Evolutionary conservation across 2,113 vertebrate genomes (phyloP).

Genomic region (Ctenomys sociabilis): DNA sequence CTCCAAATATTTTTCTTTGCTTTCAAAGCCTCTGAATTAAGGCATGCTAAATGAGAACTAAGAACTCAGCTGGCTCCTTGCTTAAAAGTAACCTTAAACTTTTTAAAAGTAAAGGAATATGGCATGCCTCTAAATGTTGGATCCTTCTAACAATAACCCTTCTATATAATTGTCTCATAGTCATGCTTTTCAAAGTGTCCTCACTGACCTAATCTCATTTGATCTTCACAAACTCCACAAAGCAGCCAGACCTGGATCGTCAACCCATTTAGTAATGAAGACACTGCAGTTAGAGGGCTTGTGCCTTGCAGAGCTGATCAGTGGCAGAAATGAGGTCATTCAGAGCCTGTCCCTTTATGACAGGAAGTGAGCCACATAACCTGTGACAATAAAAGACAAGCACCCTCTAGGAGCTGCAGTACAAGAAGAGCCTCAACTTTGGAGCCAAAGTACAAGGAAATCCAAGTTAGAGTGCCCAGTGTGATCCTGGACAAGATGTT

Average conservation of each 20-base stretch:
- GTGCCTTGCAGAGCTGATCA: not conserved
- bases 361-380: not conserved
- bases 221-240: not conserved
- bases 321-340: conserved; percentile 6
- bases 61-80: conserved; percentile 1
- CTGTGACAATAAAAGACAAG: too few relatives aligned
- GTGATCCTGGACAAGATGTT: not conserved
- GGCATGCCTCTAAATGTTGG: not conserved
- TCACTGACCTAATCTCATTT: not conserved
- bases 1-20: conserved; percentile 53
- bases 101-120: conserved; percentile 27
- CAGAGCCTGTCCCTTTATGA: not conserved
- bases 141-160: not conserved
- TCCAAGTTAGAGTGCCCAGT: not conserved
- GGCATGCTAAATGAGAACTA: not conserved
- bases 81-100: conserved; percentile 61
- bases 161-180: not conserved
- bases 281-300: not conserved
- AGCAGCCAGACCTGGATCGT: not conserved
- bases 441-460: not conserved
- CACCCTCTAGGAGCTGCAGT: not conserved
- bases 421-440: not conserved
- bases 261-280: not conserved
- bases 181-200: not conserved
- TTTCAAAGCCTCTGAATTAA: conserved; percentile 53